phyloP scores from a whole-genome alignment of 1,140 invertebrate genomes.

The Prorops nasuta region DNA sequence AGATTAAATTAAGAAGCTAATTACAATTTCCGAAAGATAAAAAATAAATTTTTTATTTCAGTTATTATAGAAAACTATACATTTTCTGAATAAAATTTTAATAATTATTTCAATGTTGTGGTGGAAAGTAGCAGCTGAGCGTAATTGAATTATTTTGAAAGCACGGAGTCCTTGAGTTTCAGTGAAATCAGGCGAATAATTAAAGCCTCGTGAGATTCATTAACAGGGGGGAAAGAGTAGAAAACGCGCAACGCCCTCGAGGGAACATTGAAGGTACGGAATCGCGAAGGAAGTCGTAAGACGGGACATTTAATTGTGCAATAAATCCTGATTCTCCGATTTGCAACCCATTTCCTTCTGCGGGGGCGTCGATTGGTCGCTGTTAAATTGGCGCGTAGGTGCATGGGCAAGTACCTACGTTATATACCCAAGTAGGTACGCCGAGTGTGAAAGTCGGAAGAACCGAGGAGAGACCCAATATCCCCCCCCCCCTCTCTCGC shows the following conservation, averaged over 20 bases:
- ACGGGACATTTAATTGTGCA: slow-evolving; percentile 51
- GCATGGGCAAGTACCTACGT: slow-evolving; percentile 43
- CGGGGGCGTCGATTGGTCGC: slow-evolving; percentile 49
- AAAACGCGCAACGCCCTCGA: background rate
- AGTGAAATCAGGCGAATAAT: no score
- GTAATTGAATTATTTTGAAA: no score
- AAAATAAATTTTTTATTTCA: no score
- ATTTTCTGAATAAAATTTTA: no score
- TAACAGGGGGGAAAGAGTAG: background rate
- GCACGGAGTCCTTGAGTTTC: no score
- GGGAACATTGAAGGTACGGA: background rate
- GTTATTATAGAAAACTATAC: no score
- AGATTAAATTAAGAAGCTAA: no score
- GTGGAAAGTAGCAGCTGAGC: no score
- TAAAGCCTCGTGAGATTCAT: background rate
- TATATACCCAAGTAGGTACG: slow-evolving; percentile 40
- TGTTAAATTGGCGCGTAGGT: slow-evolving; percentile 52
- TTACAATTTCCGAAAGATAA: no score
- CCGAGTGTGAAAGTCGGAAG: slow-evolving; percentile 53
- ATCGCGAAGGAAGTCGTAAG: slow-evolving; percentile 41
- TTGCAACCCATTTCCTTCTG: slow-evolving; percentile 54
- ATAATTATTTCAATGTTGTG: no score
- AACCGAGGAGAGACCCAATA: slow-evolving; percentile 16
- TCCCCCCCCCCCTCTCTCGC: background rate
- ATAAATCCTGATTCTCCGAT: slow-evolving; percentile 56